A percentile compares a stretch with the other conserved stretches of the same genome.
phyloP scores from a whole-genome alignment of 2,113 vertebrate species.

The Pleuronectes platessa region DNA sequence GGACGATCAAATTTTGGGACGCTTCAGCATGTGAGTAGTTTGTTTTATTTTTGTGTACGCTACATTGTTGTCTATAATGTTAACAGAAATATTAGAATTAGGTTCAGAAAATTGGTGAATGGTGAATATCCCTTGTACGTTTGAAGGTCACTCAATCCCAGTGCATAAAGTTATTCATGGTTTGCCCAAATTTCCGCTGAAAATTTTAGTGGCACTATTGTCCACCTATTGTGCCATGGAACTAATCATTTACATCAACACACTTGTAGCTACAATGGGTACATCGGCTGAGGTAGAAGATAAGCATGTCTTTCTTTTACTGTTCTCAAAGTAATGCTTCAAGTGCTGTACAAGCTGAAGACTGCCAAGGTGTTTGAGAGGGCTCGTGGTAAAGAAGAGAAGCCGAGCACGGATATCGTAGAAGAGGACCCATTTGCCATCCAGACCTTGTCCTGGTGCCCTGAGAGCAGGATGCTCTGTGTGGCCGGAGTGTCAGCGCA shows the following conservation, averaged over 20 bases:
- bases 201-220: too few relatives aligned
- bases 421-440: constrained; percentile 98
- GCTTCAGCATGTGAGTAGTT: constrained; percentile 92
- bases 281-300: background rate
- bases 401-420: constrained; percentile 90
- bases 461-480: constrained; percentile 95
- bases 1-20: constrained; percentile 98
- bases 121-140: too few relatives aligned
- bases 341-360: constrained; percentile 98
- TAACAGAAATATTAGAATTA: too few relatives aligned
- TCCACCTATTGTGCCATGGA: too few relatives aligned
- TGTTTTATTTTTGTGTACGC: background rate
- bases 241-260: too few relatives aligned
- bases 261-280: too few relatives aligned
- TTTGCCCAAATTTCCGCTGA: too few relatives aligned
- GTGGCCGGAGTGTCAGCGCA: constrained; percentile 96
- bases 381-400: constrained; percentile 91
- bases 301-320: background rate
- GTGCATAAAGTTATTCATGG: too few relatives aligned
- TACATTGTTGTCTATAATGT: too few relatives aligned
- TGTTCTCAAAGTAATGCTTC: constrained; percentile 88
- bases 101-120: too few relatives aligned
- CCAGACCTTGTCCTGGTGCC: constrained; percentile 96
- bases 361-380: constrained; percentile 98
- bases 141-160: too few relatives aligned